Evolutionary conservation across 1,140 invertebrate genomes (phyloP), one percentile per base, ranked within the genome.

Genomic region (Cephus cinctus): DNA sequence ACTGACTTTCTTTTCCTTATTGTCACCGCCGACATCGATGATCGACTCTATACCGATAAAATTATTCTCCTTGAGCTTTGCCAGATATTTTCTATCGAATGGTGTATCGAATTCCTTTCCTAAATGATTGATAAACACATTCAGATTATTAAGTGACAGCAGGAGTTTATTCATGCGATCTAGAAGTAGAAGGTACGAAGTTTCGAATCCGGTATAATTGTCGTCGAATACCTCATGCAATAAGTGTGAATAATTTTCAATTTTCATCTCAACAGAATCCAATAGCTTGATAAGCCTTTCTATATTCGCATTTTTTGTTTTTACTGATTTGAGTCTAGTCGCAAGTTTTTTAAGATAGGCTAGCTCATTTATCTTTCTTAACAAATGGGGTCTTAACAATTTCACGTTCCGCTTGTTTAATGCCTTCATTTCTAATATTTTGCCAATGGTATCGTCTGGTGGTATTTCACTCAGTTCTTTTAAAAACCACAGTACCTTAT

Each of bases 401-500:
- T 64, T 60, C 2, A 36, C 2, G 9, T 18, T 8, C 9, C 57
- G 38, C 14, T 56, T 60, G 43, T 51, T 61, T 9, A 20, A 27
- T 35, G 52, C 41, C 16, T 50, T 51, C 19, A 44, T 45, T 39
- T 54, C 6, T 6, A 44, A 51, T 12, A 59, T 55, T 11, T 38
- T 43, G 1, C 57, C 49, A 21, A 63, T 50, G 14, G 41, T 46
- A 5, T 46, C 19, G 14, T 64, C 54, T 22, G 64, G 59, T 9
- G 34, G 32, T 2, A 69, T 47, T 43, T 65, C 47, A 14, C 53
- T 50, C 6, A 75, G 36, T 41, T 75, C 71, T 18, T 53, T 53
- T 9, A 73, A 43, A 8, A 72, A 63, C 72, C 72, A 73, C 5
- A 60, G 32, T 4, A 73, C 35, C 44, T 56, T 58, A 18, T 59